phyloP scores from a whole-genome alignment of 2,797 vertebrate genomes.

The Coluber constrictor region DNA sequence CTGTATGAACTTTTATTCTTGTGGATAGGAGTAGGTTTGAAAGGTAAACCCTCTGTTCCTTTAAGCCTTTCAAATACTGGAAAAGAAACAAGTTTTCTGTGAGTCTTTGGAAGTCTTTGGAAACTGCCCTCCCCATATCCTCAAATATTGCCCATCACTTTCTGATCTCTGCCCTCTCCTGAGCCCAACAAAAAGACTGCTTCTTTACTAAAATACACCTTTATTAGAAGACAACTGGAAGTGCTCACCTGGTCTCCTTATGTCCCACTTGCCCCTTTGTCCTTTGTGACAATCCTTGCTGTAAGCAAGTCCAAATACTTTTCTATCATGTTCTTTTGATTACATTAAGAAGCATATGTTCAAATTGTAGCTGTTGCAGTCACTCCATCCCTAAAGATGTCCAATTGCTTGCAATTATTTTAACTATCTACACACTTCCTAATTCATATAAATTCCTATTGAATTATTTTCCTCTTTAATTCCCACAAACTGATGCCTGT shows the following conservation, averaged over 20 bases:
- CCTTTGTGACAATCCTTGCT: not conserved
- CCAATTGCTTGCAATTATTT: not conserved
- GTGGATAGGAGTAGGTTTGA: not conserved
- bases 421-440: not conserved
- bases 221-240: not conserved
- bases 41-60: not conserved
- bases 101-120: not conserved
- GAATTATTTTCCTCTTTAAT: not conserved
- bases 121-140: not conserved
- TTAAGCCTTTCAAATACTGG: not conserved
- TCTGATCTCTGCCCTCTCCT: not conserved
- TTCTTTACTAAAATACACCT: not conserved
- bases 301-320: not conserved
- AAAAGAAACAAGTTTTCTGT: not conserved
- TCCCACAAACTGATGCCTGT: not conserved
- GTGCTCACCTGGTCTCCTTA: not conserved
- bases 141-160: not conserved
- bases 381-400: not conserved
- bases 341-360: not conserved
- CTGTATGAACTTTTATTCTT: not conserved
- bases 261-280: no score
- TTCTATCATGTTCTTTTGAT: not conserved
- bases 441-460: not conserved
- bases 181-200: not conserved
- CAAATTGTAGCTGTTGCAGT: not conserved